Evolutionary conservation across 2,797 vertebrate genomes (phyloP).

Genomic region (Acipenser oxyrinchus): DNA sequence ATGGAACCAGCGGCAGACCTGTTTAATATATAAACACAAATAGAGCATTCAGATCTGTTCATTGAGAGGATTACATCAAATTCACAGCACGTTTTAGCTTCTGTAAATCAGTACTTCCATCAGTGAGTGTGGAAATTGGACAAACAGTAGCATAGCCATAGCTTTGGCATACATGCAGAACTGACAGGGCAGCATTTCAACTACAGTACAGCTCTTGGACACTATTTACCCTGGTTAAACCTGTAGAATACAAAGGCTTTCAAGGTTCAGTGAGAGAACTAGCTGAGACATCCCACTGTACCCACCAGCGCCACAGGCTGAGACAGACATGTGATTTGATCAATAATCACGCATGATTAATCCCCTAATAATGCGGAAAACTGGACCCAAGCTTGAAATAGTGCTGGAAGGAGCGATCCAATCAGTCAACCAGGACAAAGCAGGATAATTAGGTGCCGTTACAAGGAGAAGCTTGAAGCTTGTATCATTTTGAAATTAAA

Average conservation of each 20-base stretch:
- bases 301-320: not conserved
- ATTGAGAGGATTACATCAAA: too few relatives aligned
- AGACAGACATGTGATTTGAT: not conserved
- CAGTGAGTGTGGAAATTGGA: too few relatives aligned
- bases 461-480: too few relatives aligned
- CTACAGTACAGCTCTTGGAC: not conserved
- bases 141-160: too few relatives aligned
- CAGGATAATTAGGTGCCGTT: too few relatives aligned
- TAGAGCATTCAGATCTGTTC: too few relatives aligned
- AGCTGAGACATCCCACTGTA: not conserved
- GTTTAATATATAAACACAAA: too few relatives aligned
- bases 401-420: not conserved
- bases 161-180: too few relatives aligned
- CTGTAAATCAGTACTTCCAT: too few relatives aligned
- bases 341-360: slow-evolving; percentile 1
- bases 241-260: not conserved
- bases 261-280: not conserved
- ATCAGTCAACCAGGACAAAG: not conserved
- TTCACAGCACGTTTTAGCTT: too few relatives aligned
- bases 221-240: not conserved
- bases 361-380: not conserved
- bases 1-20: too few relatives aligned
- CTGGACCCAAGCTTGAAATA: not conserved
- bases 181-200: not conserved
- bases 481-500: too few relatives aligned